Base-by-base conservation (phyloP, 2,888 invertebrate genomes). In the Leucania comma region DNA sequence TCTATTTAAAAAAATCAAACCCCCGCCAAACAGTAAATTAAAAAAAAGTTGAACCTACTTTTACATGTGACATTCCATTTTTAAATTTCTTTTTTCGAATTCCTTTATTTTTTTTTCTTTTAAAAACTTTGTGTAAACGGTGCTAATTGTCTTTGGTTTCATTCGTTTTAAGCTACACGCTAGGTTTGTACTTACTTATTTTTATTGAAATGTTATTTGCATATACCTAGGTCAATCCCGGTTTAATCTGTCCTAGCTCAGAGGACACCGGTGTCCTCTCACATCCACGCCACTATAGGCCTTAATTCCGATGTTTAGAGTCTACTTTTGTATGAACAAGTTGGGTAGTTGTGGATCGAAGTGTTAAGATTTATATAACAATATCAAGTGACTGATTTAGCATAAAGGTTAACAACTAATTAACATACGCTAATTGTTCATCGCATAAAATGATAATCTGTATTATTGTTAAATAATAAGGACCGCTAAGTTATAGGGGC, bases 21-120 rank as follows among this genome's bases (percentile, higher is more conserved):
- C 20, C 17, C 42, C 17, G 17, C 6, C 42, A 42, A 42, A 42
- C 5, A 42, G 17, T 4, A 42, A 38, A 38, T 38, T 29, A 29
- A 29, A 29, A 38, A 38, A 38, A 12, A 12, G 5, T 5, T 17
- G 1, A 6, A 75, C 56, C 61, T 80, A 71, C 6, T 46, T 68
- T 60, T 60, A 68, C 59, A 68, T 60, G 14, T 58, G 26, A 75
- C 82, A 82, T 83, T 83, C 82, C 82, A 75, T 68, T 72, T 64
- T 68, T 50, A 38, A 61, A 61, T 35, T 59, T n/a, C 10, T 22
- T 56, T 62, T 26, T 17, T 14, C 0, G n/a, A 42, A 48, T 35
- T 0, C 35, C 29, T 12, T 14, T 51, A n/a, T n/a, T 51, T 10
- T 53, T 20, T 32, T 32, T 56, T 32, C 12, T 54, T 32, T 12